Percentiles rank a stretch among this genome's conserved stretches.
phyloP scores from a whole-genome alignment of 2,888 invertebrate species.

The Cataglyphis rosenhaueri region DNA sequence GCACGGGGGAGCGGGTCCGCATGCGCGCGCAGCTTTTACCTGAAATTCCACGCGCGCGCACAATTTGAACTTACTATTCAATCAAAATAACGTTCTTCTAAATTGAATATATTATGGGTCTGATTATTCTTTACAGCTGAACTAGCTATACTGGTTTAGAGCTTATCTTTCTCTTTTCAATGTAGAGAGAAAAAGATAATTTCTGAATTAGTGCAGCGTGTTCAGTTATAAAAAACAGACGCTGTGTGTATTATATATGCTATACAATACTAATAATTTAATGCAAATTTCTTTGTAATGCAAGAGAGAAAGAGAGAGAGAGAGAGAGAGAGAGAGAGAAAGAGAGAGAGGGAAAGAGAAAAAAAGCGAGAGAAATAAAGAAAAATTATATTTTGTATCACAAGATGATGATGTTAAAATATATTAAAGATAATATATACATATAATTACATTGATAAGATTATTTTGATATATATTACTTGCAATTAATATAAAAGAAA shows the following conservation, averaged over 20 bases:
- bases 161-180: too few relatives aligned
- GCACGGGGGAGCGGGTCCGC: conserved; percentile 48
- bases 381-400: background rate
- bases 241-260: too few relatives aligned
- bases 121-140: too few relatives aligned
- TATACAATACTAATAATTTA: background rate
- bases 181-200: too few relatives aligned
- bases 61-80: conserved; percentile 21
- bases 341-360: too few relatives aligned
- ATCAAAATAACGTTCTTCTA: background rate
- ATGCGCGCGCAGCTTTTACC: background rate
- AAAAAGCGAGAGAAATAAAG: too few relatives aligned
- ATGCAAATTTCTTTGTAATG: background rate
- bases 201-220: too few relatives aligned
- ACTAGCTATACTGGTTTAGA: too few relatives aligned
- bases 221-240: too few relatives aligned
- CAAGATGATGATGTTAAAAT: background rate
- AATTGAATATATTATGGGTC: background rate
- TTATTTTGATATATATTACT: background rate
- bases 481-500: background rate
- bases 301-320: too few relatives aligned
- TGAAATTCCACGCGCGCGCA: conserved; percentile 39
- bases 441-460: background rate
- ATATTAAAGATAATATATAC: background rate
- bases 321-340: too few relatives aligned